Conservation (phyloP, 2,797 vertebrate genomes). For the Dromococcyx pavoninus region DNA sequence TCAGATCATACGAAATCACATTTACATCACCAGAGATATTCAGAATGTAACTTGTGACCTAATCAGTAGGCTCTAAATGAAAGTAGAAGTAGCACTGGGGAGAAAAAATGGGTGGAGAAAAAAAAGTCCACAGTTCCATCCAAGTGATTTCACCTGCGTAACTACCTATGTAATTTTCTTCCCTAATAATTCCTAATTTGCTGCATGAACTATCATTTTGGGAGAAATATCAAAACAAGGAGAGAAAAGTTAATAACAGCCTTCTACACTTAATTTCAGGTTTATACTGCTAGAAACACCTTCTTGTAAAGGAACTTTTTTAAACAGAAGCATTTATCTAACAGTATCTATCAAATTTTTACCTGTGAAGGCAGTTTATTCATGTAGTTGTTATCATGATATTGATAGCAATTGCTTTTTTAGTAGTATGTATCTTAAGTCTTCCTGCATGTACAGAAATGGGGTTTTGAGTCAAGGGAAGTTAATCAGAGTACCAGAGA, state of each 20-base stretch:
- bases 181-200: background rate
- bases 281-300: background rate
- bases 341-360: background rate
- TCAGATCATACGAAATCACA: background rate
- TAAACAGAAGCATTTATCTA: background rate
- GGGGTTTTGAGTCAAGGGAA: background rate
- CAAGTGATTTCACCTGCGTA: background rate
- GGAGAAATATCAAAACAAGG: background rate
- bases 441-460: background rate
- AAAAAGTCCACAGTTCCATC: background rate
- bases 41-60: background rate
- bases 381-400: background rate
- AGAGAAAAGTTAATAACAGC: background rate
- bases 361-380: background rate
- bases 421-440: background rate
- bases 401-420: background rate
- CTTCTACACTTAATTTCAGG: background rate
- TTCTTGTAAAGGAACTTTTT: background rate
- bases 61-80: background rate
- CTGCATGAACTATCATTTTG: background rate
- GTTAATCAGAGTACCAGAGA: background rate
- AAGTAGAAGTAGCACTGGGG: background rate
- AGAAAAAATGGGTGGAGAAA: background rate
- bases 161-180: background rate
- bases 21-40: background rate